Conservation (phyloP, 1,140 invertebrate genomes). For the Eupristina koningsbergeri region DNA sequence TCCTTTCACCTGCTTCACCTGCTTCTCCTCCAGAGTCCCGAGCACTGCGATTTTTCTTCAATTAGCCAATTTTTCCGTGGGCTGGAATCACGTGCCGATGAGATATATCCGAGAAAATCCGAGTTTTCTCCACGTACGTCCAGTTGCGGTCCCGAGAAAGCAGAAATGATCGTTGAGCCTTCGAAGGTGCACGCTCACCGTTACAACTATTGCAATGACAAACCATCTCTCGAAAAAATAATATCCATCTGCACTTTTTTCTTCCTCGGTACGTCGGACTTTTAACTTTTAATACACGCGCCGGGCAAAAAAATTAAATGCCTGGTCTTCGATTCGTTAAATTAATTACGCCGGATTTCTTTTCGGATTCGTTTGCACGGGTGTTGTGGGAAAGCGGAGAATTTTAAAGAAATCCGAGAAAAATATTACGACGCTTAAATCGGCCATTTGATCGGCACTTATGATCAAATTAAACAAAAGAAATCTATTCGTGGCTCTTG, state of each 20-base stretch:
- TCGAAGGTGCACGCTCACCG: constrained; percentile 4
- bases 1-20: constrained; percentile 19
- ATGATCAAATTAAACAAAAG: too few species aligned
- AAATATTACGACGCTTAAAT: too few species aligned
- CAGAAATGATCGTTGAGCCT: not conserved
- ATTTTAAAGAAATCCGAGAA: too few species aligned
- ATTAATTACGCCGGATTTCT: not conserved
- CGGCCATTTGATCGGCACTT: too few species aligned
- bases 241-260: not conserved
- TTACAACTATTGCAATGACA: not conserved
- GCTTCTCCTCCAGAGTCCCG: not conserved
- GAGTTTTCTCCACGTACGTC: constrained; percentile 21
- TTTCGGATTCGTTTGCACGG: too few species aligned
- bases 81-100: not conserved
- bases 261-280: not conserved
- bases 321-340: not conserved
- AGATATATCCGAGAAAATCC: constrained; percentile 13
- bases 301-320: not conserved
- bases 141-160: constrained; percentile 23
- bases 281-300: not conserved
- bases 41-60: not conserved
- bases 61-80: not conserved
- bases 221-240: not conserved
- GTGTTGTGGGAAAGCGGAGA: too few species aligned
- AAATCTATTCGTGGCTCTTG: too few species aligned